These are phyloP conservation scores for Scelioninae gen. 2 DNA, from an alignment of 2,888 invertebrate genomes.

Conservation along the genomic window DNA sequence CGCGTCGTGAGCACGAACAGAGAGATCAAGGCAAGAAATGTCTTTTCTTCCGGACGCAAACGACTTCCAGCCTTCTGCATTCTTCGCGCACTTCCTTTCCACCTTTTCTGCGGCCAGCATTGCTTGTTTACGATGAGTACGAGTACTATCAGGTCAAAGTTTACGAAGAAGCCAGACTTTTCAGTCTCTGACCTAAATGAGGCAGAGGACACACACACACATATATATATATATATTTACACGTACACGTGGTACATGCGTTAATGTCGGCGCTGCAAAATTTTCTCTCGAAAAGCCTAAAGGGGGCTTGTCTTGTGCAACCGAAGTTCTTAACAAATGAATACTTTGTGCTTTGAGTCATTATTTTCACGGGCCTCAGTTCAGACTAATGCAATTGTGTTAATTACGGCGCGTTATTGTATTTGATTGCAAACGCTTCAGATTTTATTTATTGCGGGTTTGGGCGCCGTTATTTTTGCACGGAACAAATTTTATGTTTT, in stretches of 20 bases:
- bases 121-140: conserved; percentile 61
- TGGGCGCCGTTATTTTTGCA: too few relatives aligned
- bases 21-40: conserved; percentile 56
- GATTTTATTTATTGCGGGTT: too few relatives aligned
- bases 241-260: conserved; percentile 29
- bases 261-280: not conserved
- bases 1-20: conserved; percentile 53
- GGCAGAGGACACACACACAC: conserved; percentile 21
- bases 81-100: conserved; percentile 53
- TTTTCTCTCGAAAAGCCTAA: conserved; percentile 18
- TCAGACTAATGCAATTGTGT: conserved; percentile 1
- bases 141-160: conserved; percentile 56
- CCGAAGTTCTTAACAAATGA: conserved; percentile 17
- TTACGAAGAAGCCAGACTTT: conserved; percentile 43
- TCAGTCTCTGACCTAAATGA: conserved; percentile 38
- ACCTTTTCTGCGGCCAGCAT: conserved; percentile 54
- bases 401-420: not conserved
- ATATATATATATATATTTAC: too few relatives aligned
- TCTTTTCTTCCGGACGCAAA: conserved; percentile 59
- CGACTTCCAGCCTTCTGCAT: conserved; percentile 59
- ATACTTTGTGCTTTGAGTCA: conserved; percentile 26
- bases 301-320: conserved; percentile 1
- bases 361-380: conserved; percentile 20
- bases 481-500: too few relatives aligned
- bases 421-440: too few relatives aligned